A percentile compares a stretch with the other conserved stretches of the same genome.
These are phyloP conservation scores for Ciconia maguari DNA, from an alignment of 2,113 vertebrate species.

Conservation along the genomic window DNA sequence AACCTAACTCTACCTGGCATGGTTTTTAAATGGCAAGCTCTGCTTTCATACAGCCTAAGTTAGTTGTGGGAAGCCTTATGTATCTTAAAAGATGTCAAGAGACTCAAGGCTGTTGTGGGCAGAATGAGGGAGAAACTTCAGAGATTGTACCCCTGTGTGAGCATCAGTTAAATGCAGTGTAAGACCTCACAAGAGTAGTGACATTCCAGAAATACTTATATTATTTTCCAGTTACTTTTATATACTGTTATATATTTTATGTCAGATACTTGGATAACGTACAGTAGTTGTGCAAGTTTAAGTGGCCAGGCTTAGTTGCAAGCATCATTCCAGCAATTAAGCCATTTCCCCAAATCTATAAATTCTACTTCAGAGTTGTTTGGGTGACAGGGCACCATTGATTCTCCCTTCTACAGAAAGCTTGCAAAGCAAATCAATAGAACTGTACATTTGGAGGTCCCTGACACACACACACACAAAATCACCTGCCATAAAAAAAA, in stretches of 20 bases:
- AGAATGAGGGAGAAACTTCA: not conserved
- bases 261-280: not conserved
- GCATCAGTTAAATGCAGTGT: not conserved
- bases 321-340: constrained; percentile 36
- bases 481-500: too few species aligned
- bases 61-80: not conserved
- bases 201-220: not conserved
- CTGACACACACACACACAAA: not conserved
- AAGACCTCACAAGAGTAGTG: not conserved
- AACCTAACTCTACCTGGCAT: not conserved
- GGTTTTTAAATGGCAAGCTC: not conserved
- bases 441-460: not conserved
- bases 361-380: constrained; percentile 22
- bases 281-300: not conserved
- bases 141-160: not conserved
- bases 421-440: constrained; percentile 50
- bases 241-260: not conserved
- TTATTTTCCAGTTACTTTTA: not conserved
- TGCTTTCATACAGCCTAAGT: rapidly evolving
- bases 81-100: not conserved
- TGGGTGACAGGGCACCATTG: constrained; percentile 13
- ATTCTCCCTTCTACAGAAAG: constrained; percentile 31
- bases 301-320: not conserved
- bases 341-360: constrained; percentile 18
- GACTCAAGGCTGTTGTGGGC: not conserved